Evolutionary conservation across 2,113 vertebrate genomes (phyloP).

Genomic region (Toxotes jaculatrix): DNA sequence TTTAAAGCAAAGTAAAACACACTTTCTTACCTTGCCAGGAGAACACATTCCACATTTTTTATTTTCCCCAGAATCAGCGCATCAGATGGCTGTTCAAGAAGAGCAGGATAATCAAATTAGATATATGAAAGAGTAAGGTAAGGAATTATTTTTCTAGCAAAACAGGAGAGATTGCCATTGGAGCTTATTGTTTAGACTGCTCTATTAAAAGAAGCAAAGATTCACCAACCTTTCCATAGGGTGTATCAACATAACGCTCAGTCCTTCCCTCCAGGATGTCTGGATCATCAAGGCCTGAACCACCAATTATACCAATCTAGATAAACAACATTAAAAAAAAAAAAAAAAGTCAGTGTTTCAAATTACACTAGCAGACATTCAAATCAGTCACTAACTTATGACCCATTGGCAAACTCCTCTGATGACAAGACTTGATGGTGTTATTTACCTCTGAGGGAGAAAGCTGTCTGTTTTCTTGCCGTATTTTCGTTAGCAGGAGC

Average conservation of each 20-base stretch:
- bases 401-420: too few species aligned
- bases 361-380: neutral
- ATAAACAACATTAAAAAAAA: neutral
- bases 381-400: neutral
- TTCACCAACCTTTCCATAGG: constrained; percentile 92
- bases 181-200: neutral
- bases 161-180: neutral
- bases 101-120: neutral
- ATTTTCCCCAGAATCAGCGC: constrained; percentile 96
- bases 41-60: constrained; percentile 95
- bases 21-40: constrained; percentile 91
- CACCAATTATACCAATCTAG: constrained; percentile 97
- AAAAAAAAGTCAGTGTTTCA: neutral
- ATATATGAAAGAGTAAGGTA: neutral
- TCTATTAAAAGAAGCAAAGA: neutral
- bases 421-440: neutral
- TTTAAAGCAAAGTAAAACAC: neutral
- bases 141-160: neutral
- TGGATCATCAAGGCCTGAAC: constrained; percentile 95
- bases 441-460: neutral
- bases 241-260: constrained; percentile 95
- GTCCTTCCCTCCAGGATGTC: constrained; percentile 95
- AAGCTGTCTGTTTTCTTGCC: neutral
- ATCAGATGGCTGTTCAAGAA: constrained; percentile 91
- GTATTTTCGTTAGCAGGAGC: neutral